These are phyloP conservation scores for Prunella fulvescens DNA, from an alignment of 2,113 vertebrate species.

Conservation along the genomic window DNA sequence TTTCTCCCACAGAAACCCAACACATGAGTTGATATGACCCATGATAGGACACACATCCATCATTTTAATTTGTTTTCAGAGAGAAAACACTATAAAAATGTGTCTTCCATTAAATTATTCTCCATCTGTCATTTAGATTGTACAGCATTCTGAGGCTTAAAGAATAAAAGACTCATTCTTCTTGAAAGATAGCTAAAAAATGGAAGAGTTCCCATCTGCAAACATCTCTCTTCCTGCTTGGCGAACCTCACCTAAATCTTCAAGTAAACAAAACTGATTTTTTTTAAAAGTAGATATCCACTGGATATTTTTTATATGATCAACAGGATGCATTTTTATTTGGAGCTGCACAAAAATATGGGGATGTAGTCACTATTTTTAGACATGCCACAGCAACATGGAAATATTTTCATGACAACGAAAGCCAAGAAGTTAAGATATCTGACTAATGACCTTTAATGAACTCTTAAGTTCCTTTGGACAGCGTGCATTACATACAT, in stretches of 20 bases:
- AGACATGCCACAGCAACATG: neutral
- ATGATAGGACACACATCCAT: neutral
- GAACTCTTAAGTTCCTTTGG: neutral
- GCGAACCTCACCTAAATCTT: neutral
- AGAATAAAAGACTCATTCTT: neutral
- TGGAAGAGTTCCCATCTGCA: conserved; percentile 11
- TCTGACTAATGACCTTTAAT: neutral
- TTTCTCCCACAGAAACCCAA: neutral
- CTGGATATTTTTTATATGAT: conserved; percentile 7
- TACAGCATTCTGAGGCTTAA: neutral
- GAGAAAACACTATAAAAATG: neutral
- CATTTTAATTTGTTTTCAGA: neutral
- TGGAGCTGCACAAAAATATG: neutral
- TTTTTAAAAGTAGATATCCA: neutral
- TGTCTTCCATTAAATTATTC: neutral
- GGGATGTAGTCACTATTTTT: neutral
- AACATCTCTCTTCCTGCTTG: conserved; percentile 28
- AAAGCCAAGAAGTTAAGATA: neutral
- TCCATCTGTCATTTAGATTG: neutral
- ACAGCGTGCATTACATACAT: neutral
- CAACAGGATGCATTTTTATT: conserved; percentile 60
- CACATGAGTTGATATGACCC: neutral
- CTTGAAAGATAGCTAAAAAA: neutral
- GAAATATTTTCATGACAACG: neutral
- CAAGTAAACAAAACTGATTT: neutral